Percentiles rank a stretch among this genome's conserved stretches.
Conservation (phyloP, 2,797 vertebrate genomes). For the Esox lucius region DNA sequence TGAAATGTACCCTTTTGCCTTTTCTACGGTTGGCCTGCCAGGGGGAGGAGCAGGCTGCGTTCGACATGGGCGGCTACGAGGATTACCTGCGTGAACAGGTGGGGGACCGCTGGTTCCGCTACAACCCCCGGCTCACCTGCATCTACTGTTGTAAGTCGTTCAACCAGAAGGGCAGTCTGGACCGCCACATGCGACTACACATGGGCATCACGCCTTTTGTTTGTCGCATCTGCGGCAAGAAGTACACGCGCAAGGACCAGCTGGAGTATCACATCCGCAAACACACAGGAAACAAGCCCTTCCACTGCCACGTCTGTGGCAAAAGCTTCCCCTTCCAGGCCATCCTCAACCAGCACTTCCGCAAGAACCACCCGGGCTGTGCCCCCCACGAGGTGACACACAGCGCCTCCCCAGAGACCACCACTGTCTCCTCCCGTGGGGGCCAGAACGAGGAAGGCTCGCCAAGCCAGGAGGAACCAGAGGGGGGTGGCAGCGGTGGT, state of each 20-base stretch:
- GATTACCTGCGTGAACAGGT: constrained; percentile 97
- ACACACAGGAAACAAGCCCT: constrained; percentile 99
- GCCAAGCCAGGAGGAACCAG: constrained; percentile 85
- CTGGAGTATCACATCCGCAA: constrained; percentile 99
- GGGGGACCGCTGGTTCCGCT: constrained; percentile 97
- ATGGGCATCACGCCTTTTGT: constrained; percentile 98
- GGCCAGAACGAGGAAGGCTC: constrained; percentile 88
- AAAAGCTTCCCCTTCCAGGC: constrained; percentile 99
- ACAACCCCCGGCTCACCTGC: constrained; percentile 96
- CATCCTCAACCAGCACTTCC: constrained; percentile 99
- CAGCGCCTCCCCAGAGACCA: constrained; percentile 95
- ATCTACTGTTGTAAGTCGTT: constrained; percentile 99
- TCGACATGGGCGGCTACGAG: constrained; percentile 93
- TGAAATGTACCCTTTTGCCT: neutral
- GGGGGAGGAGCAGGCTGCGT: constrained; percentile 87
- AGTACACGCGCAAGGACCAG: constrained; percentile 98
- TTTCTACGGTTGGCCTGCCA: constrained; percentile 45
- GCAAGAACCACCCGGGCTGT: constrained; percentile 96
- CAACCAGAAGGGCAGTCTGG: constrained; percentile 98
- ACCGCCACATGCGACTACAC: constrained; percentile 97
- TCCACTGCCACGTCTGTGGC: constrained; percentile 95
- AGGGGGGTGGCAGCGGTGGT: constrained; percentile 67
- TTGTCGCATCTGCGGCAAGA: constrained; percentile 97
- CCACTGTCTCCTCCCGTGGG: constrained; percentile 85
- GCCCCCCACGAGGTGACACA: constrained; percentile 89